Evolutionary conservation across 2,888 invertebrate genomes (phyloP).

Genomic region (Diaphora mendica): DNA sequence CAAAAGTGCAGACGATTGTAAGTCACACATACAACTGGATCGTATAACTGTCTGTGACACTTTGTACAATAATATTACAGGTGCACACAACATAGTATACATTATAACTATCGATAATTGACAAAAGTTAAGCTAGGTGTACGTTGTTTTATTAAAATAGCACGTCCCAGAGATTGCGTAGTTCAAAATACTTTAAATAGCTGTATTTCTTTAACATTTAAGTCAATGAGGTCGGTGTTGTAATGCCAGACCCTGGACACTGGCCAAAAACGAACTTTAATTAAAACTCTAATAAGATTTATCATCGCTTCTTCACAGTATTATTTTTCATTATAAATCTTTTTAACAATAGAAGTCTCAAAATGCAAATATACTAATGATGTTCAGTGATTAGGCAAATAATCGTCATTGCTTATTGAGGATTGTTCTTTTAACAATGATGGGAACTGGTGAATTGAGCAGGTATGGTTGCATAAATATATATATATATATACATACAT

Average conservation of each 20-base stretch:
- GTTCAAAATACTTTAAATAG: conserved; percentile 32
- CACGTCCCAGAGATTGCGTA: conserved; percentile 34
- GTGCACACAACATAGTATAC: conserved; percentile 46
- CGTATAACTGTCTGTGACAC: conserved; percentile 73
- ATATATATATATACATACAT: background rate
- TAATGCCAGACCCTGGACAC: conserved; percentile 54
- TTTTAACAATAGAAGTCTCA: conserved; percentile 34
- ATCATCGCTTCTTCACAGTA: conserved; percentile 55
- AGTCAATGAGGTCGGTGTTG: conserved; percentile 53
- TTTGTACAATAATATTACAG: conserved; percentile 68
- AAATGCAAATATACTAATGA: conserved; percentile 21
- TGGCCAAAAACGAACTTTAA: conserved; percentile 56
- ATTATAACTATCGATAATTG: conserved; percentile 42
- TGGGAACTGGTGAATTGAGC: conserved; percentile 30
- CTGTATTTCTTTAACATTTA: conserved; percentile 48
- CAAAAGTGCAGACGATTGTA: conserved; percentile 33
- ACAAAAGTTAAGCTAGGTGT: conserved; percentile 22
- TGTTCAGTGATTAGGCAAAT: conserved; percentile 35
- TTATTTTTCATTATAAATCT: conserved; percentile 37
- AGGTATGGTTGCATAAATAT: conserved; percentile 14
- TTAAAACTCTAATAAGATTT: conserved; percentile 52
- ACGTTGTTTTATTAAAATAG: conserved; percentile 23
- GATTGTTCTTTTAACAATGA: conserved; percentile 43
- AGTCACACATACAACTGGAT: conserved; percentile 56
- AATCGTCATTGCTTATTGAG: conserved; percentile 32